phyloP scores from a whole-genome alignment of 2,888 invertebrate genomes.

The Drosophila imparisetae region DNA sequence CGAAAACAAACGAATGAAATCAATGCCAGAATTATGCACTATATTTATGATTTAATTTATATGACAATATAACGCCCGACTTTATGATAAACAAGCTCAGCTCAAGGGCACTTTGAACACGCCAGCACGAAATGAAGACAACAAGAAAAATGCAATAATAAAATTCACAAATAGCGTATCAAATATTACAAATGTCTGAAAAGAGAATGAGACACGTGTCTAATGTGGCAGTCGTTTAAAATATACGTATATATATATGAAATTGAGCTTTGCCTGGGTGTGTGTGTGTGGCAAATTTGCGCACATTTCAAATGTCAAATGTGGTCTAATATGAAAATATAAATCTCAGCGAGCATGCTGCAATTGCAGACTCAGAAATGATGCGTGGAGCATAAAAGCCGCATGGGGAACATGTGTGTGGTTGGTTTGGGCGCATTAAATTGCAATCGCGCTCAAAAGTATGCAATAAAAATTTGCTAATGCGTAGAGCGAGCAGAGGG shows the following conservation, averaged over 20 bases:
- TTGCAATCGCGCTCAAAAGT: conserved; percentile 80
- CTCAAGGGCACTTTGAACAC: conserved; percentile 39
- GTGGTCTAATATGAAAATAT: conserved; percentile 56
- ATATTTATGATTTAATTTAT: conserved; percentile 54
- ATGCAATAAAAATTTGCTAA: conserved; percentile 81
- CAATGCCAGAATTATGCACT: conserved; percentile 58
- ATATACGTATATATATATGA: conserved; percentile 8
- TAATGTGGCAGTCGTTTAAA: conserved; percentile 31
- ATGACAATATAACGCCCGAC: conserved; percentile 39
- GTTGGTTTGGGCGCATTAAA: conserved; percentile 67
- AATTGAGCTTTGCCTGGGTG: background rate
- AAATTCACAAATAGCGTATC: conserved; percentile 19
- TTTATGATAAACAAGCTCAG: conserved; percentile 55
- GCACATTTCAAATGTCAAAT: conserved; percentile 44
- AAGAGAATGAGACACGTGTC: conserved; percentile 37
- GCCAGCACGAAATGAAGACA: conserved; percentile 41
- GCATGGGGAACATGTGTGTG: conserved; percentile 68
- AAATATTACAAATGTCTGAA: conserved; percentile 30
- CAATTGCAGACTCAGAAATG: conserved; percentile 57
- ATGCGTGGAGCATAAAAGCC: conserved; percentile 76
- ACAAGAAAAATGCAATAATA: conserved; percentile 27
- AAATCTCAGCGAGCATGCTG: conserved; percentile 63
- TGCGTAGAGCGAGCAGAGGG: conserved; percentile 60
- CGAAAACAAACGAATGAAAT: conserved; percentile 37
- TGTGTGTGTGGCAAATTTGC: conserved; percentile 39